A percentile compares a stretch with the other conserved stretches of the same genome.
These are phyloP conservation scores for Accipiter cooperii DNA, from an alignment of 2,113 vertebrate species.

Conservation along the genomic window DNA sequence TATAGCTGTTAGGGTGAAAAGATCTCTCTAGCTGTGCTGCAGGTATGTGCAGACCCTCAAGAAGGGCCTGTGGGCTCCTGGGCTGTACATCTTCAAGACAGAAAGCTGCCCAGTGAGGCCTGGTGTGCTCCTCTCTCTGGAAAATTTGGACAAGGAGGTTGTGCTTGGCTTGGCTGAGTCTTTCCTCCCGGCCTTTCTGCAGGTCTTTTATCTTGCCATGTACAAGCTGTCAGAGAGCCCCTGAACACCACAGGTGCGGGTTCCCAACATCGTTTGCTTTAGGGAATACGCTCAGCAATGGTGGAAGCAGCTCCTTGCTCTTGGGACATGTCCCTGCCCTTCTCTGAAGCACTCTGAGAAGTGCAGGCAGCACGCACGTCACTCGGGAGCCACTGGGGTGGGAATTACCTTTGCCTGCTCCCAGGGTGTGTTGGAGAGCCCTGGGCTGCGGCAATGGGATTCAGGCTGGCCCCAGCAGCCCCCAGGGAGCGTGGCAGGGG, in stretches of 20 bases:
- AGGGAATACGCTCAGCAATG: rapidly evolving
- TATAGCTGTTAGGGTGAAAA: neutral
- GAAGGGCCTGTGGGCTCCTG: neutral
- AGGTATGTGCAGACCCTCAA: neutral
- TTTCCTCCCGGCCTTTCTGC: neutral
- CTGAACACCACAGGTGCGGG: neutral
- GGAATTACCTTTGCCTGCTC: neutral
- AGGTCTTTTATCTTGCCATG: rapidly evolving
- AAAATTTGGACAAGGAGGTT: neutral
- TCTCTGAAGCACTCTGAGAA: neutral
- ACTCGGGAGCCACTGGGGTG: neutral
- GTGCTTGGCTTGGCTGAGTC: neutral
- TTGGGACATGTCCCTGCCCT: rapidly evolving
- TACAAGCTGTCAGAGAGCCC: neutral
- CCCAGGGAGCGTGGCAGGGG: neutral
- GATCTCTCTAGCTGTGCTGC: neutral
- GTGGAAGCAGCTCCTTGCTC: neutral
- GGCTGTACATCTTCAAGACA: rapidly evolving
- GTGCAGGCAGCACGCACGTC: neutral
- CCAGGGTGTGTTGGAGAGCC: neutral
- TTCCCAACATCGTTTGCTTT: neutral
- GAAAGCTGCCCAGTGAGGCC: neutral
- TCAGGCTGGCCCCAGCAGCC: neutral
- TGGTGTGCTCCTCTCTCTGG: neutral
- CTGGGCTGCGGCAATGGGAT: neutral